Base-by-base conservation (phyloP, 2,888 invertebrate species). In the Megaustenia siamemsis region DNA sequence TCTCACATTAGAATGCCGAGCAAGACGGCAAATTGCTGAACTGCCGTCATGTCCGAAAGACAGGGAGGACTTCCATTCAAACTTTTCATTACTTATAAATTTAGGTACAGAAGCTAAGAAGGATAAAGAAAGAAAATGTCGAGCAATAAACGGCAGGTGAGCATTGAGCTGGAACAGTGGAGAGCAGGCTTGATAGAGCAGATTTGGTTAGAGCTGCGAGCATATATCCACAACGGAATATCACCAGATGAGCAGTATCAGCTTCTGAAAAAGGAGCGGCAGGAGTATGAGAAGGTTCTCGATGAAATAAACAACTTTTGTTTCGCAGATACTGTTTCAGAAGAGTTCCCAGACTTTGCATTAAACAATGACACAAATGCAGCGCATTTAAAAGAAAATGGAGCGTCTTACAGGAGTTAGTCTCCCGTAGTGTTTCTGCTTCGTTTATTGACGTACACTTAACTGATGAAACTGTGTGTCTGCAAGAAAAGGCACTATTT, bases 141-240 rank as follows among this genome's bases (percentile, higher is more conserved):
- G 10, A 85, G 88, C 38, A 89, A 89, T 63, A 89, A n/a, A 53
- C 87, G 92, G 81, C 94, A 93, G 90, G 92, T 91, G 92, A 97
- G 97, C 89, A 96, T 96, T 88, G 97, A 98, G 93, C 97, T 98
- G 93, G 96, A 97, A 86, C 95, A 97, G 68, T 98, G 97, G 97
- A 97, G 97, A 94, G 97, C 96, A 89, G 97, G 97, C 94, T 94
- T 97, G 78, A 97, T 97, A 94, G 98, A 98, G 94, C 95, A 97
- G 89, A 97, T 98, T 90, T 98, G 98, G 98, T 94, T 98, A 89
- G 98, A 98, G 94, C 94, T 98, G 87, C 97, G 97, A 94, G 98
- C 98, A 0, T 96, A 96, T 95, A 83, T 90, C 95, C 43, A 71
- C n/a, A 88, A 88, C 84, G 88, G 88, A 32, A 96, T 96, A 0